phyloP scores from a whole-genome alignment of 1,140 invertebrate genomes.

The Leptinotarsa undecemlineata region DNA sequence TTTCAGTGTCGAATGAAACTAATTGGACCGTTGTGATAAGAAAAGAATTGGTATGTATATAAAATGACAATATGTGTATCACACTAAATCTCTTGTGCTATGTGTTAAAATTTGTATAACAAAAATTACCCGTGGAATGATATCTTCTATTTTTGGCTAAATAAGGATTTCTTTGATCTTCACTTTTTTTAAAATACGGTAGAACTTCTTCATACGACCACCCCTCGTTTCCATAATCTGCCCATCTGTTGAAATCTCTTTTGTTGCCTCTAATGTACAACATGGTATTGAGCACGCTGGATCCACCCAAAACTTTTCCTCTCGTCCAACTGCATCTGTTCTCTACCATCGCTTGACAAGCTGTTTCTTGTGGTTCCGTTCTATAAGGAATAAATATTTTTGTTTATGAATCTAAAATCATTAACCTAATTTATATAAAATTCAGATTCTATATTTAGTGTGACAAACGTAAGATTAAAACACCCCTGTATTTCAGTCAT shows the following conservation, averaged over 20 bases:
- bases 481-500: too few relatives aligned
- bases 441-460: too few relatives aligned
- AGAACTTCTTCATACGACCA: constrained; percentile 89
- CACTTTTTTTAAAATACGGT: constrained; percentile 85
- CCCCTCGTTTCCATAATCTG: constrained; percentile 79
- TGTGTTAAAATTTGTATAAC: too few relatives aligned
- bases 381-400: constrained; percentile 56
- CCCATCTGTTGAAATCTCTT: constrained; percentile 88
- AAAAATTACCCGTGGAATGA: constrained; percentile 67
- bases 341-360: constrained; percentile 83
- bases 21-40: too few relatives aligned
- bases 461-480: too few relatives aligned
- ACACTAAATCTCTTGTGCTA: too few relatives aligned
- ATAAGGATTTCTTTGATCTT: constrained; percentile 83
- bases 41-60: too few relatives aligned
- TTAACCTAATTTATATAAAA: too few relatives aligned
- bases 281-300: constrained; percentile 86
- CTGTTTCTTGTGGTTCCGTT: constrained; percentile 81
- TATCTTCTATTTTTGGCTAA: constrained; percentile 71
- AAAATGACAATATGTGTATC: too few relatives aligned
- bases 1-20: too few relatives aligned
- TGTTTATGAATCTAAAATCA: too few relatives aligned
- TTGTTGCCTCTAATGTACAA: constrained; percentile 90
- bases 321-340: constrained; percentile 81
- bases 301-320: constrained; percentile 86